Evolutionary conservation across 2,113 vertebrate species (phyloP), one percentile per base, ranked within the genome.

Genomic region (Amphilophus citrinellus): DNA sequence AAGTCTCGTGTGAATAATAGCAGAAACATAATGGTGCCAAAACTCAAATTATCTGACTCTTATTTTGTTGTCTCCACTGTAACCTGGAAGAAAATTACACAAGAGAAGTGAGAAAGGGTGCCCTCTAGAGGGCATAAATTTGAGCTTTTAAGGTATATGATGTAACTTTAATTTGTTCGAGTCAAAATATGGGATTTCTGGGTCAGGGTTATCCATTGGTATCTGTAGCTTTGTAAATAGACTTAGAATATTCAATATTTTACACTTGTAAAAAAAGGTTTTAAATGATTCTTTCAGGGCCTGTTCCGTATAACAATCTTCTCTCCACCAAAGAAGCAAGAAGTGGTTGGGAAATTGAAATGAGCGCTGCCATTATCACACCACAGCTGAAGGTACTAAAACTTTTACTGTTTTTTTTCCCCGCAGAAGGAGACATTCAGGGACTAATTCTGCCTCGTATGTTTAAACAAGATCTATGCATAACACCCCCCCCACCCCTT

Each of bases 261-360:
- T 47, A 63, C 17, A 60, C 2, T 39, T 8, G 7, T 57, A 22
- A 1, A 37, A 37, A 37, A 37, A 37, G 10, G 5, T 20, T 68
- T 11, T 85, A 58, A 78, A 39, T 22, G 2, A 39, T 50, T 71
- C 73, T 59, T 91, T 57, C 82, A 98, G 98, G 95, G 85, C 84
- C 82, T 22, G 89, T 61, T 77, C 6, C 1, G 4, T 96, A 95
- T 68, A 82, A 96, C 89, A 76, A 53, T 58, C 14, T 20, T 2
- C 94, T 98, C 13, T 95, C 96, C 11, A 97, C 93, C 60, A 98
- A 97, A 89, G 62, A 88, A 2, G n/a, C 20, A 1, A 97, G 98
- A 92, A 98, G 97, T 81, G 78, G n/a, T 9, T 99, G 98, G 98
- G 98, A 99, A 88, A 76, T 86, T 20, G 66, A 88, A 35, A 73